Evolutionary conservation across 2,113 vertebrate genomes (phyloP).

Genomic region (Natator depressus): DNA sequence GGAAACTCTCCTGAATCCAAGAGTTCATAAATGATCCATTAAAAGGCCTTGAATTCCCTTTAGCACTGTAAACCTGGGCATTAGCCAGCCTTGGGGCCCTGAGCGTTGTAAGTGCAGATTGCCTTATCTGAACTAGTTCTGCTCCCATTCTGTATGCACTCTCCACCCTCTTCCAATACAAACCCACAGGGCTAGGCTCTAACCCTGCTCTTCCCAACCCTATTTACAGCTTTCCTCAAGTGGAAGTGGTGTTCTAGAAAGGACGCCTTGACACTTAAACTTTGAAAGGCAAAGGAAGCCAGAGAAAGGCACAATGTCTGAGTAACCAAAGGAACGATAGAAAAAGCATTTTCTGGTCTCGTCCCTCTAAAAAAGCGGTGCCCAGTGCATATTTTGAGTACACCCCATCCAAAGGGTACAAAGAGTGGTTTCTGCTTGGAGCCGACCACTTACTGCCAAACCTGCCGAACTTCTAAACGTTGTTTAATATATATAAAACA

Average conservation of each 20-base stretch:
- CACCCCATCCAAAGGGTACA: not conserved
- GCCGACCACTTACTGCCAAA: not conserved
- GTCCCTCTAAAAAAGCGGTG: not conserved
- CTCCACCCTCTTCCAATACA: not conserved
- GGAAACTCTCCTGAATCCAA: too few relatives aligned
- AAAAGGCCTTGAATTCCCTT: not conserved
- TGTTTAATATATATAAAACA: too few relatives aligned
- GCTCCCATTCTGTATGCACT: not conserved
- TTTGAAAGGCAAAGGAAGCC: not conserved
- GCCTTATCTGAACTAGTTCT: not conserved
- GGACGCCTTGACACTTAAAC: not conserved
- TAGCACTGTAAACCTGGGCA: not conserved
- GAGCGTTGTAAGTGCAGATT: not conserved
- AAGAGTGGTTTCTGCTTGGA: not conserved
- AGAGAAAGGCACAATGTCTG: not conserved
- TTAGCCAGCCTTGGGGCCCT: not conserved
- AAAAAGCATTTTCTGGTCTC: not conserved
- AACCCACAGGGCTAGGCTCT: not conserved
- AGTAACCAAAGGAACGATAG: not conserved
- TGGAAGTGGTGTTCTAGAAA: not conserved
- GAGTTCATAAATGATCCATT: not conserved
- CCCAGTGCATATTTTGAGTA: not conserved
- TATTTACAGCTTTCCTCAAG: not conserved
- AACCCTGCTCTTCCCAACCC: not conserved
- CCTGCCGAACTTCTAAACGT: not conserved